phyloP scores from a whole-genome alignment of 2,113 vertebrate species.

The Morone saxatilis region DNA sequence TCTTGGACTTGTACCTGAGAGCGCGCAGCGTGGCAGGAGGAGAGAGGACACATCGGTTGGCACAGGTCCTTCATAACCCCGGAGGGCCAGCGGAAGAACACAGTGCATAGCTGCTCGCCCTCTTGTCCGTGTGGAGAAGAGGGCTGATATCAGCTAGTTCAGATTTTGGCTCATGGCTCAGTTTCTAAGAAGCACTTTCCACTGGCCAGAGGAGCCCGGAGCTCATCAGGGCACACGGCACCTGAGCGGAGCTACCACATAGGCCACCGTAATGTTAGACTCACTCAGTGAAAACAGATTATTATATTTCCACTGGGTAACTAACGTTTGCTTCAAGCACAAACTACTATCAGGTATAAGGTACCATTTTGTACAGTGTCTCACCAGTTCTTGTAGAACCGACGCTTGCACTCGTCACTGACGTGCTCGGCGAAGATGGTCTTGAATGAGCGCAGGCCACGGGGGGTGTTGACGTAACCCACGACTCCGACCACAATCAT shows the following conservation, averaged over 20 bases:
- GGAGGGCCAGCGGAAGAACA: slow-evolving; percentile 82
- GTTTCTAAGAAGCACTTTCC: slow-evolving; percentile 93
- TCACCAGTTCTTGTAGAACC: slow-evolving; percentile 99
- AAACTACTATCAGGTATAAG: accelerated
- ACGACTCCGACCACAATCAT: slow-evolving; percentile 96
- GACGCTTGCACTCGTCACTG: slow-evolving; percentile 97
- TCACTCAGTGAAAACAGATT: slow-evolving; percentile 55
- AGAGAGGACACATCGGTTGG: slow-evolving; percentile 80
- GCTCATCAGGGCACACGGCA: slow-evolving; percentile 93
- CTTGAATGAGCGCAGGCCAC: slow-evolving; percentile 95
- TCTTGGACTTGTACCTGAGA: slow-evolving; percentile 99
- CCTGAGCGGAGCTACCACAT: slow-evolving; percentile 94
- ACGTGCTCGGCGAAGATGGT: slow-evolving; percentile 97
- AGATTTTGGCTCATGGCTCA: slow-evolving; percentile 91
- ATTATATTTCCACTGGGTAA: slow-evolving; percentile 50
- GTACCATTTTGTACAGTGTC: not conserved
- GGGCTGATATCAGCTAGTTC: slow-evolving; percentile 43
- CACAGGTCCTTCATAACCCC: slow-evolving; percentile 83
- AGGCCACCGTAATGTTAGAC: slow-evolving; percentile 79
- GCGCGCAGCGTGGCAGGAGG: slow-evolving; percentile 57
- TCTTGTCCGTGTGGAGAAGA: not conserved
- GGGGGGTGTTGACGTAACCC: slow-evolving; percentile 94
- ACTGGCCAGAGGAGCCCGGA: slow-evolving; percentile 96
- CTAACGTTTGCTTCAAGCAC: slow-evolving; percentile 64
- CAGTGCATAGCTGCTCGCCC: slow-evolving; percentile 77